Evolutionary conservation across 2,888 invertebrate species (phyloP), one percentile per base, ranked within the genome.

Genomic region (Stenoptilia bipunctidactyla): DNA sequence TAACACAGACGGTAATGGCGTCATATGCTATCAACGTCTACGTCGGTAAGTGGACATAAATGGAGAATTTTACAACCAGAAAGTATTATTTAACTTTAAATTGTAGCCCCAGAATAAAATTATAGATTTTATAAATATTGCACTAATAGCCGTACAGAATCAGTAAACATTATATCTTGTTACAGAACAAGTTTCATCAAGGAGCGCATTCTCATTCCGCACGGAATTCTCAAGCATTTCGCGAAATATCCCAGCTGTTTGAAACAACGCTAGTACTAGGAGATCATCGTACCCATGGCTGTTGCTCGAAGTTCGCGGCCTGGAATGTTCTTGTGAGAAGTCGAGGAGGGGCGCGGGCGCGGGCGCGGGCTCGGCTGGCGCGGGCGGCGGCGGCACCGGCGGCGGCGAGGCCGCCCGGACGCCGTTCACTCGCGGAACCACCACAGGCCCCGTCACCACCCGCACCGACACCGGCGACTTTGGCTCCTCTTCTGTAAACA

Each of bases 291-390:
- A 85, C 84, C 82, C 83, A 64, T 80, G 80, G 61, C 74, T 77
- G 62, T 56, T 69, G 63, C 72, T 83, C 48, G 69, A 66, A 52
- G 75, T 70, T 52, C 80, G 74, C 61, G 77, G 75, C 66, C 83
- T 82, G 74, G 83, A 84, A 79, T 80, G 83, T 79, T 85, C 82
- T 71, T 76, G 76, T 73, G 69, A 68, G 64, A 74, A 79, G 61
- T 80, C 79, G 64, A 71, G 68, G 62, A 66, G 63, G 46, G 69
- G 59, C 48, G 67, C 62, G 60, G 61, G 56, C 58, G 64, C 55
- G 48, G 60, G 46, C 49, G 54, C 52, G 43, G 49, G 44, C 44
- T 54, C 53, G 55, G 53, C 46, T 43, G 51, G 53, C 42, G 53
- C 54, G 43, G 49, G 51, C 53, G 56, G 49, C 51, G 52, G 47